Percentiles rank a stretch among this genome's conserved stretches.
phyloP scores from a whole-genome alignment of 2,797 vertebrate genomes.

The Muscicapa comitata region DNA sequence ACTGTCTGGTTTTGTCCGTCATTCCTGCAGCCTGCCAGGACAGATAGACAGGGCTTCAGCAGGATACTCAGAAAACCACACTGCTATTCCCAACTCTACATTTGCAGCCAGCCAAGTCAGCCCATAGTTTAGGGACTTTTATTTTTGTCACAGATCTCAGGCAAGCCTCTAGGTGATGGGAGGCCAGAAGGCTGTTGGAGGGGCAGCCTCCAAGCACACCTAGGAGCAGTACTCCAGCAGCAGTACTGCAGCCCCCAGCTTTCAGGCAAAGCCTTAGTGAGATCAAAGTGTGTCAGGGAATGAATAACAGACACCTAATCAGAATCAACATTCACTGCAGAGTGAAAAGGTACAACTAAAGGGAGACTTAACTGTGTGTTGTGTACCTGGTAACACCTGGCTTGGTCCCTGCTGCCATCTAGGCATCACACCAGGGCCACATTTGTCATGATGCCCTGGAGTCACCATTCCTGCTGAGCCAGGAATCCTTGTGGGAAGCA shows the following conservation, averaged over 20 bases:
- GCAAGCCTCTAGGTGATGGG: background rate
- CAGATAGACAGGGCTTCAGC: background rate
- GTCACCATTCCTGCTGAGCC: rapidly evolving
- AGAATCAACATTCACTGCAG: background rate
- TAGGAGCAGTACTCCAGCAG: background rate
- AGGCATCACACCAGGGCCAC: background rate
- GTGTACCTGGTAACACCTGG: background rate
- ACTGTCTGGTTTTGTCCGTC: background rate
- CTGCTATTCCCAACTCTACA: background rate
- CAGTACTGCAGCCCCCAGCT: background rate
- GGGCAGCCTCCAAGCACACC: background rate
- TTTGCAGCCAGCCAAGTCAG: background rate
- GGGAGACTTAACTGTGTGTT: rapidly evolving
- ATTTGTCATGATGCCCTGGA: rapidly evolving
- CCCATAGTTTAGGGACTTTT: background rate
- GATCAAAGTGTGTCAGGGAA: background rate
- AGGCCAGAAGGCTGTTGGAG: background rate
- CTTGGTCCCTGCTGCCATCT: background rate
- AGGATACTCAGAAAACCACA: background rate
- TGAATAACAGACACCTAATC: background rate
- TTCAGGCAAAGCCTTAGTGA: background rate
- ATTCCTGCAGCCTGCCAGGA: background rate
- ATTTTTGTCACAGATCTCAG: background rate
- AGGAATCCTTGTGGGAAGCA: rapidly evolving
- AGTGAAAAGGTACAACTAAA: background rate